Evolutionary conservation across 2,888 invertebrate genomes (phyloP).

Genomic region (Apotomis capreana): DNA sequence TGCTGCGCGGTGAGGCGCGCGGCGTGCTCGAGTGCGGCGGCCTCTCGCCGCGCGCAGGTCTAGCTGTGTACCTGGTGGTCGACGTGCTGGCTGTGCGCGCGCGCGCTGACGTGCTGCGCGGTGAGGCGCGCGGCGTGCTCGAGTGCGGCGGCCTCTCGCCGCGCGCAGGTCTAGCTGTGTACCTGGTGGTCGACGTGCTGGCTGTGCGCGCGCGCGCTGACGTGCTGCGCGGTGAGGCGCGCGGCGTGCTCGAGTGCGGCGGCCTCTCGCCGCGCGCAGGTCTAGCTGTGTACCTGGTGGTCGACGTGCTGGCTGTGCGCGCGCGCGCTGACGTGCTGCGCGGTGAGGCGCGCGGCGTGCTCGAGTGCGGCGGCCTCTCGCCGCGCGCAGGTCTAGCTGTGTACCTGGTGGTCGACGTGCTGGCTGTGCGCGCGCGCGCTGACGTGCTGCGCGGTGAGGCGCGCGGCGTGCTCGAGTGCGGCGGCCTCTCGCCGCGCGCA

Average conservation of each 20-base stretch:
- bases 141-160: constrained; percentile 87
- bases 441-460: constrained; percentile 78
- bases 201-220: constrained; percentile 47
- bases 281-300: constrained; percentile 51
- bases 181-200: constrained; percentile 45
- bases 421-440: constrained; percentile 57
- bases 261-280: constrained; percentile 55
- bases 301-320: constrained; percentile 50
- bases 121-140: constrained; percentile 79
- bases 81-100: constrained; percentile 59
- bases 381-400: constrained; percentile 72
- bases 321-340: constrained; percentile 44
- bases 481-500: constrained; percentile 59
- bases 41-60: constrained; percentile 58
- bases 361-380: constrained; percentile 65
- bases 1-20: constrained; percentile 63
- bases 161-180: constrained; percentile 48
- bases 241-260: constrained; percentile 64
- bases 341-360: constrained; percentile 54
- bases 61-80: constrained; percentile 75
- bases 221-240: constrained; percentile 62
- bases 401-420: constrained; percentile 68
- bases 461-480: constrained; percentile 67
- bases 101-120: constrained; percentile 67
- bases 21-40: constrained; percentile 68